These are phyloP conservation scores for Ectropis crepuscularia DNA, from an alignment of 2,888 invertebrate genomes.

Conservation along the genomic window DNA sequence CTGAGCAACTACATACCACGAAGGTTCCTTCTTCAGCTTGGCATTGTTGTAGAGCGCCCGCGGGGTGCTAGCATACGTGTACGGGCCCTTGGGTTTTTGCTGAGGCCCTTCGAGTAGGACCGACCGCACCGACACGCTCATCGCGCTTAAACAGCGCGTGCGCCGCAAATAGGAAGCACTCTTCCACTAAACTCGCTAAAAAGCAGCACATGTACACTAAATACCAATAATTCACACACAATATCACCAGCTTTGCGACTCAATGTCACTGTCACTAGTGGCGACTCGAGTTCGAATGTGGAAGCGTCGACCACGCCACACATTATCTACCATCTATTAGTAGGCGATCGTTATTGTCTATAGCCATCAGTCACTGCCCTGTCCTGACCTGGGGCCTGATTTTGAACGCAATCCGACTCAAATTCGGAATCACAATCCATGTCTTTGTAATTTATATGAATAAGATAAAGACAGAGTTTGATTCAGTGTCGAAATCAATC, in stretches of 20 bases:
- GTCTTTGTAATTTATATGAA: too few relatives aligned
- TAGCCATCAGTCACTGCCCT: slow-evolving; percentile 24
- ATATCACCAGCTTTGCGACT: too few relatives aligned
- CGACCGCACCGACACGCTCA: slow-evolving; percentile 74
- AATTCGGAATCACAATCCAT: too few relatives aligned
- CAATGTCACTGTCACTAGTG: slow-evolving; percentile 9
- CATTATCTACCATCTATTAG: slow-evolving; percentile 23
- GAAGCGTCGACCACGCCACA: slow-evolving; percentile 24
- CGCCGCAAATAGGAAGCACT: slow-evolving; percentile 54
- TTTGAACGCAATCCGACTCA: too few relatives aligned
- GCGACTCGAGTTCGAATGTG: slow-evolving; percentile 20
- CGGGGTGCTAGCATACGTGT: slow-evolving; percentile 86
- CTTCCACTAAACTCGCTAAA: slow-evolving; percentile 59
- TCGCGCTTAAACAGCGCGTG: slow-evolving; percentile 43
- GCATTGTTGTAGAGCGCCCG: slow-evolving; percentile 85
- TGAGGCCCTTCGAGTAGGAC: slow-evolving; percentile 76
- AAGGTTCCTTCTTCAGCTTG: slow-evolving; percentile 77
- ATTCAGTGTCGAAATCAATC: too few relatives aligned
- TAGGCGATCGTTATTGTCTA: slow-evolving; percentile 14
- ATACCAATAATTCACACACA: not conserved
- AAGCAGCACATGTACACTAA: slow-evolving; percentile 66
- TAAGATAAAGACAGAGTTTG: too few relatives aligned
- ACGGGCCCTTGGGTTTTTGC: slow-evolving; percentile 72
- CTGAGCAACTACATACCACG: slow-evolving; percentile 62
- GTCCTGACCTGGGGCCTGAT: not conserved